phyloP scores from a whole-genome alignment of 2,888 invertebrate species.

The Pandemis cinnamomeana region DNA sequence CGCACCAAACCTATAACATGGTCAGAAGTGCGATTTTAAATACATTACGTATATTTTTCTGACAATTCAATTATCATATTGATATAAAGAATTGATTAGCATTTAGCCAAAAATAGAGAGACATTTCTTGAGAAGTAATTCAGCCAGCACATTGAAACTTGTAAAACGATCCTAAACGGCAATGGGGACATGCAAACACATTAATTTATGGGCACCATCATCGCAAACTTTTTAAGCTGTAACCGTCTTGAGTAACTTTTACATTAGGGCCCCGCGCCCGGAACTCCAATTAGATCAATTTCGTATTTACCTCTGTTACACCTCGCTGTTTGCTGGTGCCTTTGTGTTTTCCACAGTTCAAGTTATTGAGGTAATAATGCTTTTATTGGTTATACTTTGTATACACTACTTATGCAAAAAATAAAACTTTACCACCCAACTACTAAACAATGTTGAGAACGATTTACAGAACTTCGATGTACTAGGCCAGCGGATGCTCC shows the following conservation, averaged over 20 bases:
- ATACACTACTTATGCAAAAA: slow-evolving; percentile 8
- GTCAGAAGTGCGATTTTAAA: background rate
- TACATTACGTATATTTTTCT: no score
- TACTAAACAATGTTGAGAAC: slow-evolving; percentile 28
- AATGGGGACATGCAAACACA: slow-evolving; percentile 74
- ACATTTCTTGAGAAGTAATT: slow-evolving; percentile 20
- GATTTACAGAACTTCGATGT: slow-evolving; percentile 16
- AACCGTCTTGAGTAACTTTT: slow-evolving; percentile 73
- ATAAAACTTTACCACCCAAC: slow-evolving; percentile 19
- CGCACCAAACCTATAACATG: no score
- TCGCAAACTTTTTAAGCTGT: slow-evolving; percentile 74
- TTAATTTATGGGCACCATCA: slow-evolving; percentile 78
- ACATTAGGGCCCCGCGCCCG: slow-evolving; percentile 71
- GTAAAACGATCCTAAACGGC: slow-evolving; percentile 62
- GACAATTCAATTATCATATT: background rate
- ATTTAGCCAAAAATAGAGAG: background rate
- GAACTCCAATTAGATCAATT: slow-evolving; percentile 63
- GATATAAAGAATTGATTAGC: background rate
- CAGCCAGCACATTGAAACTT: slow-evolving; percentile 48
- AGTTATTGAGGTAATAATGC: slow-evolving; percentile 44
- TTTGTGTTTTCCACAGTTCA: slow-evolving; percentile 54
- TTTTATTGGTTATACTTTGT: slow-evolving; percentile 40
- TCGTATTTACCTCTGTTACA: slow-evolving; percentile 61
- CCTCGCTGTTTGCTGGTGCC: slow-evolving; percentile 55
- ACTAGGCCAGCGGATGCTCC: slow-evolving; percentile 20